A percentile compares a stretch with the other conserved stretches of the same genome.
phyloP scores from a whole-genome alignment of 2,797 vertebrate species.

The Cynopterus sphinx region DNA sequence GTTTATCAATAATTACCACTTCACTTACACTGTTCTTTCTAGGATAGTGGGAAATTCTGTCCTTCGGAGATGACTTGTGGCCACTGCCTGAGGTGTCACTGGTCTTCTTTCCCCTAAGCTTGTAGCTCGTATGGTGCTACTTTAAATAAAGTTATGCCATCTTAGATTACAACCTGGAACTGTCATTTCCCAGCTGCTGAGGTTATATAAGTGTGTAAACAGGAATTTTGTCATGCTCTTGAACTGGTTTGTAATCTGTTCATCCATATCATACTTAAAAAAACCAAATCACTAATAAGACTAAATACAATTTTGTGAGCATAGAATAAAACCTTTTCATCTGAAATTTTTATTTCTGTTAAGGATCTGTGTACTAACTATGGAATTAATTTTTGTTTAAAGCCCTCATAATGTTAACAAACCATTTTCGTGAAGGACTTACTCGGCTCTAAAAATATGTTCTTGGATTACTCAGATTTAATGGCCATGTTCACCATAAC shows the following conservation, averaged over 20 bases:
- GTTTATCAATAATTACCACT: neutral
- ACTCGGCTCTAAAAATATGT: constrained; percentile 44
- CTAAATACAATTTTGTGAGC: constrained; percentile 42
- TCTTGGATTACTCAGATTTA: constrained; percentile 34
- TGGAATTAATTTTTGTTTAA: constrained; percentile 50
- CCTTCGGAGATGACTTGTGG: neutral
- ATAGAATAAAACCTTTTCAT: constrained; percentile 31
- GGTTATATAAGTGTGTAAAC: neutral
- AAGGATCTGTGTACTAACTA: constrained; percentile 55
- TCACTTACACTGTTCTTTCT: neutral
- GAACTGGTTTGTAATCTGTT: constrained; percentile 53
- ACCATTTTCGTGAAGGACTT: constrained; percentile 27
- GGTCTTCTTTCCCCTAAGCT: neutral
- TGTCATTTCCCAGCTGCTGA: constrained; percentile 18
- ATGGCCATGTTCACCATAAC: neutral
- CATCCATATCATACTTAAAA: constrained; percentile 22
- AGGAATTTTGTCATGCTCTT: neutral
- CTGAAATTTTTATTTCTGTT: neutral
- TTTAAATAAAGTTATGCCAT: constrained; percentile 25
- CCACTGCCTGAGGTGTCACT: neutral
- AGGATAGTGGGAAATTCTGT: neutral
- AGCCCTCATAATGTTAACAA: constrained; percentile 4
- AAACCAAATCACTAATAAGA: neutral
- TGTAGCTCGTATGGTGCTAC: neutral
- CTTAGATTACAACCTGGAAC: neutral